Percentiles rank a stretch among this genome's conserved stretches.
Conservation (phyloP, 2,113 vertebrate genomes). For the Clarias batrachus region DNA sequence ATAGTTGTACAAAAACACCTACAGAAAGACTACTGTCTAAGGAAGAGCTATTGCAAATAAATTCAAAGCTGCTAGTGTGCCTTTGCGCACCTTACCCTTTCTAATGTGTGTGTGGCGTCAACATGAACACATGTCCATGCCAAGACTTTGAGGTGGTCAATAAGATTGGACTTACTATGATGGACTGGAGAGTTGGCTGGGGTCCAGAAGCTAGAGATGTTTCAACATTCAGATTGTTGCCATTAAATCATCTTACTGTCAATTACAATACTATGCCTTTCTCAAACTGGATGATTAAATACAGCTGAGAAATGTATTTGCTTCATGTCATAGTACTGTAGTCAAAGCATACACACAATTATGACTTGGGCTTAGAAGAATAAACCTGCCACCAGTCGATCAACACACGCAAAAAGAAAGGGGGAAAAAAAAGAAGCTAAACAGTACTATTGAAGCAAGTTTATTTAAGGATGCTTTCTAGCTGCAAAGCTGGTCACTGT, state of each 20-base stretch:
- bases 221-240: neutral
- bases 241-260: neutral
- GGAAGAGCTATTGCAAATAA: neutral
- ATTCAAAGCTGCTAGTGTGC: constrained; percentile 22
- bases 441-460: constrained; percentile 69
- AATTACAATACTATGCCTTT: neutral
- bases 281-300: constrained; percentile 5
- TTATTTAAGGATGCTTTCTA: constrained; percentile 74
- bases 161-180: neutral
- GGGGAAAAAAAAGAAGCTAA: neutral
- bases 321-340: neutral
- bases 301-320: neutral
- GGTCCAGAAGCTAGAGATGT: neutral
- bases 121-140: neutral
- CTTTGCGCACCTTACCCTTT: neutral
- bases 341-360: neutral
- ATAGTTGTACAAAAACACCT: neutral
- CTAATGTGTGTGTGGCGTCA: neutral
- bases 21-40: neutral
- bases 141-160: neutral
- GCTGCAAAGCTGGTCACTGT: constrained; percentile 69
- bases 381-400: too few species aligned
- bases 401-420: neutral
- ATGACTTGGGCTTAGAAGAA: neutral
- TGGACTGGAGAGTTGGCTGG: neutral